phyloP scores from a whole-genome alignment of 1,140 invertebrate species.

The Ectropis grisescens region DNA sequence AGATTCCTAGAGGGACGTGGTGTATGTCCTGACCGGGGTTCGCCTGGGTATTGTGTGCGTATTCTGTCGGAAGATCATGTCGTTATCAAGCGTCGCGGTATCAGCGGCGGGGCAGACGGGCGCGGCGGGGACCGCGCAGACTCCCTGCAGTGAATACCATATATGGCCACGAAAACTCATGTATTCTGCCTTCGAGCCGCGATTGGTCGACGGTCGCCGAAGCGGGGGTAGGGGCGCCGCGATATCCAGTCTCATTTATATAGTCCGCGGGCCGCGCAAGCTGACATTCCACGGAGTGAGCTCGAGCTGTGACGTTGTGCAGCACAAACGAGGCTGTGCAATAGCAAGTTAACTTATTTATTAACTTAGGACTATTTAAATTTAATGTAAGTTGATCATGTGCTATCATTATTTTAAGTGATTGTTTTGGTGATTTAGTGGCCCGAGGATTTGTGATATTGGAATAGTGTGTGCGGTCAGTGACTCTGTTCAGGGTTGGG shows the following conservation, averaged over 20 bases:
- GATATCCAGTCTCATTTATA: constrained; percentile 62
- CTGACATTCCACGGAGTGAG: constrained; percentile 64
- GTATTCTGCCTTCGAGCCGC: constrained; percentile 24
- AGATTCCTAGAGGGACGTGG: neutral
- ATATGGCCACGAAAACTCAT: constrained; percentile 66
- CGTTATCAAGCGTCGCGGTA: constrained; percentile 50
- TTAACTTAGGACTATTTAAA: constrained; percentile 65
- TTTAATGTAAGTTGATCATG: constrained; percentile 54
- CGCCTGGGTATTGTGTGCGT: constrained; percentile 19
- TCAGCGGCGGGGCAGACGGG: constrained; percentile 28
- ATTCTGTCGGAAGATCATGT: constrained; percentile 18
- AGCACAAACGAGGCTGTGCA: constrained; percentile 62
- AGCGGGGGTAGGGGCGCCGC: constrained; percentile 53
- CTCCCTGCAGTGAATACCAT: constrained; percentile 65
- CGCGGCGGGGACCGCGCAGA: constrained; percentile 46
- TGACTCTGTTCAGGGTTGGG: constrained; percentile 36
- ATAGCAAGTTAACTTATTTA: constrained; percentile 66
- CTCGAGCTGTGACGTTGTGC: constrained; percentile 59
- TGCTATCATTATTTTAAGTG: constrained; percentile 23
- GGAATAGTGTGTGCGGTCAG: constrained; percentile 46
- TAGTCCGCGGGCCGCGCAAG: constrained; percentile 45
- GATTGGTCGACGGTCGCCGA: constrained; percentile 51
- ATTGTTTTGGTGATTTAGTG: constrained; percentile 32
- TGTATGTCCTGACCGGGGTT: constrained; percentile 5
- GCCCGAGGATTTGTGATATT: constrained; percentile 34